These are phyloP conservation scores for Glossophaga mutica DNA, from an alignment of 2,797 vertebrate genomes.

Conservation along the genomic window DNA sequence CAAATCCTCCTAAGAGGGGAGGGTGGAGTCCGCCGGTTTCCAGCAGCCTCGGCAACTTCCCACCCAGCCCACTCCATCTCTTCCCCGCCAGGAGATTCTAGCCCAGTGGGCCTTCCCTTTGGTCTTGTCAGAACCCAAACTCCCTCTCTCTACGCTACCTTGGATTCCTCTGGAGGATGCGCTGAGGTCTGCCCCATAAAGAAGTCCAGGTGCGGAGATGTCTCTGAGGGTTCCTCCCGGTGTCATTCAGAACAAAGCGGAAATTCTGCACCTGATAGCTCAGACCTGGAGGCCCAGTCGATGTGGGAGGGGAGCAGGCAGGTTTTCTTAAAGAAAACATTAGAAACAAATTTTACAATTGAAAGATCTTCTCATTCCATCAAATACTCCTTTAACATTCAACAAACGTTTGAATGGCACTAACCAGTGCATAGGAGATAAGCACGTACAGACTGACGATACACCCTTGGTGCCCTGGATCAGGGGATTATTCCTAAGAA, in stretches of 20 bases:
- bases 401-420: neutral
- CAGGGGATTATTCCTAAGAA: neutral
- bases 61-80: neutral
- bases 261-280: neutral
- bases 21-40: neutral
- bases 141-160: neutral
- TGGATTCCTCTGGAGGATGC: neutral
- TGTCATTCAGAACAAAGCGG: accelerated
- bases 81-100: neutral
- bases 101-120: neutral
- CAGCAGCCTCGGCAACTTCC: neutral
- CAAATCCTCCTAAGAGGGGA: neutral
- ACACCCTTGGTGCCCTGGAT: neutral
- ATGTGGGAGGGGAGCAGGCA: neutral
- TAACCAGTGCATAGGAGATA: accelerated
- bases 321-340: neutral
- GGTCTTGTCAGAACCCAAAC: neutral
- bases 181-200: neutral
- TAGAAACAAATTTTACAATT: neutral
- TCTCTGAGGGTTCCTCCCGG: neutral
- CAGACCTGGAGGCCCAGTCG: neutral
- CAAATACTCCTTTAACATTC: neutral
- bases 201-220: neutral
- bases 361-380: neutral
- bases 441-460: neutral